Conservation (phyloP, 2,888 invertebrate species). For the Papilio elwesi region DNA sequence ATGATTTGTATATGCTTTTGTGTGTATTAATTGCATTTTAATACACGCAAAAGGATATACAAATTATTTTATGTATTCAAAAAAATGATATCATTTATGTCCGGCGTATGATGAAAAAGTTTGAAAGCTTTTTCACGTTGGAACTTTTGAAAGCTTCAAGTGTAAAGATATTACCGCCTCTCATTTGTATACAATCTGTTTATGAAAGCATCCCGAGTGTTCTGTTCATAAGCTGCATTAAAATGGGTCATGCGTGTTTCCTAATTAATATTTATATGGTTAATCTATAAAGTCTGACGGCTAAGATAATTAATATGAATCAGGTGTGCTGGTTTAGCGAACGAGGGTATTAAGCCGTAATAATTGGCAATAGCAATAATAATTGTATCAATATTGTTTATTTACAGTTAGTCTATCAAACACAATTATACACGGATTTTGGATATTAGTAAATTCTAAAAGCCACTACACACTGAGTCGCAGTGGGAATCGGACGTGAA, state of each 20-base stretch:
- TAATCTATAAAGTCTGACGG: background rate
- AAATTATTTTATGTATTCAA: background rate
- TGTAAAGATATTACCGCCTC: conserved; percentile 12
- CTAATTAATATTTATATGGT: background rate
- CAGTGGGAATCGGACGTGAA: too few species aligned
- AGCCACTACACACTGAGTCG: background rate
- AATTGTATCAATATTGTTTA: background rate
- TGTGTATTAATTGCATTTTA: background rate
- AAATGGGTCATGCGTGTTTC: conserved; percentile 16
- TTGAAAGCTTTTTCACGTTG: conserved; percentile 1
- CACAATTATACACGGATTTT: background rate
- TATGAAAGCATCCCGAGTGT: conserved; percentile 2
- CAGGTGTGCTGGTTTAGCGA: background rate
- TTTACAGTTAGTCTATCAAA: background rate
- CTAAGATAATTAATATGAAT: background rate
- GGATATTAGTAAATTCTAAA: background rate
- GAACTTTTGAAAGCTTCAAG: conserved; percentile 4
- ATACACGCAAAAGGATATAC: background rate
- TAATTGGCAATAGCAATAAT: background rate
- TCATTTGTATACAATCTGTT: conserved; percentile 9
- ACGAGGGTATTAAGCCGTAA: background rate
- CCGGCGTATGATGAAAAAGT: too few species aligned
- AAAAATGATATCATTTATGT: background rate
- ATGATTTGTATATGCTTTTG: too few species aligned
- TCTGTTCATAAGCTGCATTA: conserved; percentile 7